phyloP scores from a whole-genome alignment of 1,140 invertebrate species.

The Drosophila persimilis region DNA sequence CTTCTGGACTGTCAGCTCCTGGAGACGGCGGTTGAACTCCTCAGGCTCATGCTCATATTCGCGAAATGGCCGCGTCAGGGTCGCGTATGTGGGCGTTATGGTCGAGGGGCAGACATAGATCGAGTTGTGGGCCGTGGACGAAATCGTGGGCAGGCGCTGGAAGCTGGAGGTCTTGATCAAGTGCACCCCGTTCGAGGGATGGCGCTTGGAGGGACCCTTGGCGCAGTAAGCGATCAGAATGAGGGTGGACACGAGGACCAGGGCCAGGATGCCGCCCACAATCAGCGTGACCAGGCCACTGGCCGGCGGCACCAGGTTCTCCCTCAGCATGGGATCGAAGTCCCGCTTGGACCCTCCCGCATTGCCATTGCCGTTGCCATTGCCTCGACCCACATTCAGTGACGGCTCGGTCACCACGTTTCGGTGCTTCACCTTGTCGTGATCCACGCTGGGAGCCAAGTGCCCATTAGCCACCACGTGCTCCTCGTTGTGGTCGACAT shows the following conservation, averaged over 20 bases:
- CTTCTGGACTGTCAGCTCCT: constrained; percentile 82
- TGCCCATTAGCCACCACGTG: constrained; percentile 62
- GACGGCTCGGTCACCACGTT: constrained; percentile 43
- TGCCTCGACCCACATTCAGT: constrained; percentile 40
- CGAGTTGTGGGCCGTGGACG: constrained; percentile 78
- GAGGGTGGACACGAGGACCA: constrained; percentile 74
- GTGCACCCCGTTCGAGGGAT: constrained; percentile 75
- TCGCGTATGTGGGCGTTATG: constrained; percentile 77
- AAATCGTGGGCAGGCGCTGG: constrained; percentile 77
- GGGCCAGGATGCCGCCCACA: constrained; percentile 73
- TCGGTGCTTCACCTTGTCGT: constrained; percentile 45
- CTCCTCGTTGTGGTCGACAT: constrained; percentile 69
- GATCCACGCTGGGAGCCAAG: constrained; percentile 33
- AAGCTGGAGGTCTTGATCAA: constrained; percentile 81
- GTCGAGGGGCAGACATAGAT: constrained; percentile 81
- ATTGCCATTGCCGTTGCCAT: constrained; percentile 17
- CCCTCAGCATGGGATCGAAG: constrained; percentile 75
- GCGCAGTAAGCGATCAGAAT: constrained; percentile 82
- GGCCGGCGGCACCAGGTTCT: constrained; percentile 71
- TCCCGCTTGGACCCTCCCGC: constrained; percentile 51
- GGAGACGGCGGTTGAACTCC: constrained; percentile 81
- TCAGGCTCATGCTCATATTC: constrained; percentile 82
- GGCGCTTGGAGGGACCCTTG: constrained; percentile 76
- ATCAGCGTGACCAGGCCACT: constrained; percentile 76
- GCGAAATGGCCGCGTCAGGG: constrained; percentile 79